These are phyloP conservation scores for Narcine bancroftii DNA, from an alignment of 2,113 vertebrate species.

Conservation along the genomic window DNA sequence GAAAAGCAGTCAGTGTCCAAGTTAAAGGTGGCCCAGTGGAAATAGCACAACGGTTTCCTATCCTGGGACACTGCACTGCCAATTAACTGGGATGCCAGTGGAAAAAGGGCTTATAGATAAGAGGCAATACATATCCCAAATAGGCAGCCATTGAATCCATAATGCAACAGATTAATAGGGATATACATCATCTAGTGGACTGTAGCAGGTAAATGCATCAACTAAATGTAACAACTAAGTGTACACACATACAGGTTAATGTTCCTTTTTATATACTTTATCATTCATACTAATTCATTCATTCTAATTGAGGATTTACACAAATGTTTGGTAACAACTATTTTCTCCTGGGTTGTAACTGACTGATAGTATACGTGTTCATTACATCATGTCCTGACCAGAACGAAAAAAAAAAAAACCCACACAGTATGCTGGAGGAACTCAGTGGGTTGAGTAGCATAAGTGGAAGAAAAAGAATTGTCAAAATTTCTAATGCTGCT, in stretches of 20 bases:
- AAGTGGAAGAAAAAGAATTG: too few relatives aligned
- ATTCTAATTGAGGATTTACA: background rate
- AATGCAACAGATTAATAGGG: background rate
- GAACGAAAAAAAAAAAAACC: too few relatives aligned
- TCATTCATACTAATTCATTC: background rate
- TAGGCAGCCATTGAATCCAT: background rate
- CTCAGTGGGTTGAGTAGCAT: too few relatives aligned
- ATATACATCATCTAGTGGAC: too few relatives aligned
- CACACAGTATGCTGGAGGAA: too few relatives aligned
- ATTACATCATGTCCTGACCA: background rate
- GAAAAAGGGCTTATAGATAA: too few relatives aligned
- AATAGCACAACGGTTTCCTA: too few relatives aligned
- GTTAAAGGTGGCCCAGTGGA: too few relatives aligned
- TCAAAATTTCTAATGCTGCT: too few relatives aligned
- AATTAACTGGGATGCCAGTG: too few relatives aligned
- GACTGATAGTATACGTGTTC: background rate
- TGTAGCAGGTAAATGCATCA: background rate
- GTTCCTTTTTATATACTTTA: background rate
- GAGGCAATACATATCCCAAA: background rate
- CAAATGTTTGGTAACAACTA: background rate
- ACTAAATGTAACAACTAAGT: background rate
- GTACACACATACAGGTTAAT: background rate
- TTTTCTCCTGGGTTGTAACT: background rate
- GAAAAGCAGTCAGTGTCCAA: too few relatives aligned
- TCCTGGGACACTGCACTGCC: too few relatives aligned